phyloP scores from a whole-genome alignment of 2,888 invertebrate species.

The Philopedon plagiatum region DNA sequence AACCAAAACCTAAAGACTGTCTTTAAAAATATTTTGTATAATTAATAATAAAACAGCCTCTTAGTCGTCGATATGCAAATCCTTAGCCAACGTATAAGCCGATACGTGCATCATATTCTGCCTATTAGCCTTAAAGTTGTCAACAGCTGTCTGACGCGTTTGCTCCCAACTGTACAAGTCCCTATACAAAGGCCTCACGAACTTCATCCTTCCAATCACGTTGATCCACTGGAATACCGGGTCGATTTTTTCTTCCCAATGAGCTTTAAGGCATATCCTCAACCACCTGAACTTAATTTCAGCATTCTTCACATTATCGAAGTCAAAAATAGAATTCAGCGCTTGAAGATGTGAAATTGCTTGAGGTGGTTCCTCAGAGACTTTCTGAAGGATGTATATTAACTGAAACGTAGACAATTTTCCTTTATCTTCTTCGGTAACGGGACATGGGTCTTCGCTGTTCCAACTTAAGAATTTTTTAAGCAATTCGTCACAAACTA shows the following conservation, averaged over 20 bases:
- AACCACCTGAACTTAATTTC: constrained; percentile 82
- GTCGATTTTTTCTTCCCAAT: constrained; percentile 77
- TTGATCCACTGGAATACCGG: constrained; percentile 85
- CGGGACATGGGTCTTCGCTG: constrained; percentile 66
- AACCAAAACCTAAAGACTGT: too few relatives aligned
- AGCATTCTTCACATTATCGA: constrained; percentile 79
- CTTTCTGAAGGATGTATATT: constrained; percentile 77
- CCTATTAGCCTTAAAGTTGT: constrained; percentile 80
- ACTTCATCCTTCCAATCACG: constrained; percentile 92
- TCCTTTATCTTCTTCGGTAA: constrained; percentile 72
- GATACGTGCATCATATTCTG: constrained; percentile 88
- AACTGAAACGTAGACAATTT: constrained; percentile 75
- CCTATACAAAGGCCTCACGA: constrained; percentile 88
- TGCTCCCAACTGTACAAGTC: constrained; percentile 87
- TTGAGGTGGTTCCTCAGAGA: constrained; percentile 73
- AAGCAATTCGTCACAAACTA: constrained; percentile 72
- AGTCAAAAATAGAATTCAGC: constrained; percentile 77
- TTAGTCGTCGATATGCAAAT: constrained; percentile 72
- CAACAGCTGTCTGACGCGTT: constrained; percentile 77
- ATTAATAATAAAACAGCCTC: not conserved
- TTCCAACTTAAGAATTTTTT: constrained; percentile 72
- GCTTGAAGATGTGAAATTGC: constrained; percentile 73
- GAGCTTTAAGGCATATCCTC: constrained; percentile 82
- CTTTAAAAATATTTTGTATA: too few relatives aligned
- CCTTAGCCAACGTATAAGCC: constrained; percentile 81